phyloP scores from a whole-genome alignment of 2,888 invertebrate species.

The Conops quadrifasciatus region DNA sequence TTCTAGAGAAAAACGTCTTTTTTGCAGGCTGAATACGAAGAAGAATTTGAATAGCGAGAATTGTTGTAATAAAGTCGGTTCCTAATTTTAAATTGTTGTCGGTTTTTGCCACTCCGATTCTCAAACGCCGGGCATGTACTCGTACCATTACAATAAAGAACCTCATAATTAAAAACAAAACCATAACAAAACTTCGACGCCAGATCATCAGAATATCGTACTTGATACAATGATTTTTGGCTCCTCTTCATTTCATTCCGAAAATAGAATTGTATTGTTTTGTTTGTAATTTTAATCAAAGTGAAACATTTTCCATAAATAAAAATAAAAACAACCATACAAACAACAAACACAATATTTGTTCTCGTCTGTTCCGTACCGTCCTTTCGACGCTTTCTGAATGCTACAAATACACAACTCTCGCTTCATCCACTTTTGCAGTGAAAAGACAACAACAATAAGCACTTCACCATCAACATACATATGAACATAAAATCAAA shows the following conservation, averaged over 20 bases:
- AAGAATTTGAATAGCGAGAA: too few relatives aligned
- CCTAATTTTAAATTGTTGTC: too few relatives aligned
- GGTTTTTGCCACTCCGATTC: too few relatives aligned
- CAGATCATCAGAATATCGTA: background rate
- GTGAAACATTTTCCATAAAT: slow-evolving; percentile 36
- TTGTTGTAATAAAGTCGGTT: too few relatives aligned
- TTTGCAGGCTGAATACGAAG: too few relatives aligned
- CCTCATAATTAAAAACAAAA: background rate
- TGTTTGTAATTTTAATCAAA: slow-evolving; percentile 29
- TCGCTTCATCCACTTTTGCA: slow-evolving; percentile 26
- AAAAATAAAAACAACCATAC: slow-evolving; percentile 24
- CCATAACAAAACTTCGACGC: background rate
- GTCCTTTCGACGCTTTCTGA: background rate
- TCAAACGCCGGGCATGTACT: too few relatives aligned
- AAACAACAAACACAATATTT: background rate
- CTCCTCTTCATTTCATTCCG: background rate
- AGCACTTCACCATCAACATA: background rate
- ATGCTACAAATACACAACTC: background rate
- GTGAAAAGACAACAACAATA: slow-evolving; percentile 27
- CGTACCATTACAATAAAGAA: too few relatives aligned
- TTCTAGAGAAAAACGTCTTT: too few relatives aligned
- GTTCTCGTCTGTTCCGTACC: background rate
- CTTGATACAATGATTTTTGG: background rate
- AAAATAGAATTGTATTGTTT: slow-evolving; percentile 14
- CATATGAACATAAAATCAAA: background rate